phyloP scores from a whole-genome alignment of 2,797 vertebrate species.

The Catamblyrhynchus diadema region DNA sequence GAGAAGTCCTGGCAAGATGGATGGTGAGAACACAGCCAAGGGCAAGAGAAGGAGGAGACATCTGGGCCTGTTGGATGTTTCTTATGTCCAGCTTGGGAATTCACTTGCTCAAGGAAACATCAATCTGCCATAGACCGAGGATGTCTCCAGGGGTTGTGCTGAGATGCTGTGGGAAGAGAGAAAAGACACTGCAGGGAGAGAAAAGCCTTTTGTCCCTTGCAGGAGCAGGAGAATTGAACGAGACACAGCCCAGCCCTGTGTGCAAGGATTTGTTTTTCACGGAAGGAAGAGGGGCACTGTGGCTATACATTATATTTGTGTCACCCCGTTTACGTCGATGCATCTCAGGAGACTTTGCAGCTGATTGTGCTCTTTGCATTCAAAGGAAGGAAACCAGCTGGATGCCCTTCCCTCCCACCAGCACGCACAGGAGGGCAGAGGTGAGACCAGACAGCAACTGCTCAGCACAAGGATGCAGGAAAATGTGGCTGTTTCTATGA shows the following conservation, averaged over 20 bases:
- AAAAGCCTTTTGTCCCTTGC: not conserved
- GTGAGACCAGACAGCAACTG: not conserved
- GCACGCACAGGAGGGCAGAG: not conserved
- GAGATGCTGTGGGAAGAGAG: not conserved
- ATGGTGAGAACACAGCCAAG: not conserved
- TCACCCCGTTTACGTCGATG: not conserved
- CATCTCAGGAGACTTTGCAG: constrained; percentile 28
- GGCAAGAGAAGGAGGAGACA: not conserved
- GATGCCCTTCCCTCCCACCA: constrained; percentile 12
- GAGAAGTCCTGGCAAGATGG: not conserved
- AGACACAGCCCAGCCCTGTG: not conserved
- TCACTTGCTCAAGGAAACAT: not conserved
- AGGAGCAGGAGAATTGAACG: not conserved
- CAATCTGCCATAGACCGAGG: not conserved
- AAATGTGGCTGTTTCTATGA: not conserved
- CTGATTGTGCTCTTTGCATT: constrained; percentile 42
- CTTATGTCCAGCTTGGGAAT: not conserved
- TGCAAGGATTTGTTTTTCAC: constrained; percentile 17
- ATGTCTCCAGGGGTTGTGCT: not conserved
- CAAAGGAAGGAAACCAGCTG: constrained; percentile 51
- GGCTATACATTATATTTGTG: constrained; percentile 11
- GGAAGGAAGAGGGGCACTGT: constrained; percentile 14
- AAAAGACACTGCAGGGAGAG: not conserved
- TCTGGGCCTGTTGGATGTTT: not conserved
- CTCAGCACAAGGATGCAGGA: not conserved